Percentiles rank a stretch among this genome's conserved stretches.
Evolutionary conservation across 2,797 vertebrate species (phyloP).

Genomic region (Parambassis ranga): DNA sequence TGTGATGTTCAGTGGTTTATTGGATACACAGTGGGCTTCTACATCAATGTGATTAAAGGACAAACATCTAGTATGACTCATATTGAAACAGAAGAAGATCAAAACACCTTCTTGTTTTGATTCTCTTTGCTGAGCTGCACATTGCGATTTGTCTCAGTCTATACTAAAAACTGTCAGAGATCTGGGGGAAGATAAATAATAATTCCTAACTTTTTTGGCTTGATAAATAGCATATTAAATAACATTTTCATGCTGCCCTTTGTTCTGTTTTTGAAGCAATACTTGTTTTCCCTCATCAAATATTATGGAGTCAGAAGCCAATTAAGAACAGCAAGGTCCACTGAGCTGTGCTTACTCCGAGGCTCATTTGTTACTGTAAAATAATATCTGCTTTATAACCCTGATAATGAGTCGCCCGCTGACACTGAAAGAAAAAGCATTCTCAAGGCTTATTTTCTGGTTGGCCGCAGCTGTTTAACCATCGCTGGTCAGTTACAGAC

Average conservation of each 20-base stretch:
- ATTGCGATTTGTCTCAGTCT: neutral
- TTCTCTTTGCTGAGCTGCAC: neutral
- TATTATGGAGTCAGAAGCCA: no score
- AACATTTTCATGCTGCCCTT: neutral
- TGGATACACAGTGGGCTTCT: neutral
- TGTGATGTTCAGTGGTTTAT: neutral
- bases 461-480: no score
- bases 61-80: neutral
- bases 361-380: neutral
- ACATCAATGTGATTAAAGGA: neutral
- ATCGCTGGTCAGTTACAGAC: no score
- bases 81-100: neutral
- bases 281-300: neutral
- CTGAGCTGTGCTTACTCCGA: neutral
- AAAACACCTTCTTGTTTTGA: neutral
- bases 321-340: neutral
- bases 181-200: neutral
- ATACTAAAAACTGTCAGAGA: neutral
- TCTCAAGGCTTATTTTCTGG: no score
- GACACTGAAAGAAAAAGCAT: neutral
- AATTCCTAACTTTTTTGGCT: neutral
- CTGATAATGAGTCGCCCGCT: neutral
- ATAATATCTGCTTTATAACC: neutral
- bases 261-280: neutral
- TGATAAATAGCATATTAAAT: neutral